phyloP scores from a whole-genome alignment of 2,797 vertebrate genomes.

The Chelmon rostratus region DNA sequence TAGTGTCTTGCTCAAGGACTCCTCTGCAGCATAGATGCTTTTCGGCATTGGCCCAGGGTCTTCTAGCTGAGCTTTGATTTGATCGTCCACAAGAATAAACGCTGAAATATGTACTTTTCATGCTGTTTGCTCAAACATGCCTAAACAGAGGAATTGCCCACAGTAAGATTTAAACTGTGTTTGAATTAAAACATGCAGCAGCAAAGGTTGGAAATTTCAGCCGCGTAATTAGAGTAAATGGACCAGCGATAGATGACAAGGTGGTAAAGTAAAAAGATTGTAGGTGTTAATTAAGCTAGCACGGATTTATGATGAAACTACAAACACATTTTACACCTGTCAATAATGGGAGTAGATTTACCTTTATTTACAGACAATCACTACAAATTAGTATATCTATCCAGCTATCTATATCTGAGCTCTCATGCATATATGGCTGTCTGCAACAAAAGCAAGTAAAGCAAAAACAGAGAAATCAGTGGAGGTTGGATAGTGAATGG shows the following conservation, averaged over 20 bases:
- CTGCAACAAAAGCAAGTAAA: background rate
- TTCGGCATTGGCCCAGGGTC: background rate
- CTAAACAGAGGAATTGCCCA: background rate
- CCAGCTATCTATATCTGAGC: slow-evolving; percentile 12
- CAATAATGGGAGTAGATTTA: too few relatives aligned
- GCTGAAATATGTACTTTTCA: background rate
- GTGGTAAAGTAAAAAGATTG: background rate
- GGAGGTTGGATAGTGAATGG: background rate
- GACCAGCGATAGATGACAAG: background rate
- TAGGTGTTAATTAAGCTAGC: background rate
- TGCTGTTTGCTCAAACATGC: background rate
- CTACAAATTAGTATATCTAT: too few relatives aligned
- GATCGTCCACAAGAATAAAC: background rate
- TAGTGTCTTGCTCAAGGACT: slow-evolving; percentile 28
- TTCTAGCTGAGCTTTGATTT: slow-evolving; percentile 6
- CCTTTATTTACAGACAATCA: too few relatives aligned
- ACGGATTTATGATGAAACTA: too few relatives aligned
- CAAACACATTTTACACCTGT: too few relatives aligned
- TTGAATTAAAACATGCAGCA: background rate
- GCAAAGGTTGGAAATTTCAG: background rate
- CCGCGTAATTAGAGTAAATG: background rate
- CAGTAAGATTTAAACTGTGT: background rate
- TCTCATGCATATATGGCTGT: slow-evolving; percentile 5
- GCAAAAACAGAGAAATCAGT: background rate
- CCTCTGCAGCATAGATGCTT: background rate